Evolutionary conservation across 2,113 vertebrate genomes (phyloP).

Genomic region (Cricetomys ansorgei): DNA sequence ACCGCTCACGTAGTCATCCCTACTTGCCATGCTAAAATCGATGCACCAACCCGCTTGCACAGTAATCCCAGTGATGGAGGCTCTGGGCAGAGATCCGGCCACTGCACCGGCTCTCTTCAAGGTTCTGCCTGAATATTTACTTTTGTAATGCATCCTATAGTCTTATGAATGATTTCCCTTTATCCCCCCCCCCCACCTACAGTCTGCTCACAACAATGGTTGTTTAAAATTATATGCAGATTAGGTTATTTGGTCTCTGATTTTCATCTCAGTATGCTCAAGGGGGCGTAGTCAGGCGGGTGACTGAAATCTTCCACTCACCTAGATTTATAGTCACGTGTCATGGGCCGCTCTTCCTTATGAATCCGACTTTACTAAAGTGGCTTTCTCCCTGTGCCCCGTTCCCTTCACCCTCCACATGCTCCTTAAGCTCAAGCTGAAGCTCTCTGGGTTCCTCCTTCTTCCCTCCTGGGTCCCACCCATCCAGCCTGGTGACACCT

Average conservation of each 20-base stretch:
- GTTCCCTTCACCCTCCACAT: neutral
- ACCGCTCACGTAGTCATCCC: neutral
- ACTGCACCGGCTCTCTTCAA: neutral
- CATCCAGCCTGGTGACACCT: neutral
- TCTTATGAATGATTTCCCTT: neutral
- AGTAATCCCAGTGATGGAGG: neutral
- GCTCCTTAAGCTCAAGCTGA: neutral
- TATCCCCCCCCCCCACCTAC: neutral
- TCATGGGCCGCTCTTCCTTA: neutral
- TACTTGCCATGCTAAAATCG: neutral
- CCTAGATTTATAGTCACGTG: neutral
- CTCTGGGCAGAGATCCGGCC: neutral
- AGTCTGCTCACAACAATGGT: neutral
- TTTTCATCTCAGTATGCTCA: neutral
- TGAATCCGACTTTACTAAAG: neutral
- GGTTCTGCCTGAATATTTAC: neutral
- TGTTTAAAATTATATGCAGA: neutral
- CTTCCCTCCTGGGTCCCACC: neutral
- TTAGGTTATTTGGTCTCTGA: neutral
- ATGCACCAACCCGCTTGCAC: rapidly evolving
- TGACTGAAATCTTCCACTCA: neutral
- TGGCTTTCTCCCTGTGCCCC: neutral
- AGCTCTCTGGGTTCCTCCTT: neutral
- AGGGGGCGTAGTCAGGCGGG: neutral
- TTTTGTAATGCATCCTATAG: neutral